Percentiles rank a stretch among this genome's conserved stretches.
Evolutionary conservation across 2,888 invertebrate species (phyloP).

Genomic region (Andrena trimmerana): DNA sequence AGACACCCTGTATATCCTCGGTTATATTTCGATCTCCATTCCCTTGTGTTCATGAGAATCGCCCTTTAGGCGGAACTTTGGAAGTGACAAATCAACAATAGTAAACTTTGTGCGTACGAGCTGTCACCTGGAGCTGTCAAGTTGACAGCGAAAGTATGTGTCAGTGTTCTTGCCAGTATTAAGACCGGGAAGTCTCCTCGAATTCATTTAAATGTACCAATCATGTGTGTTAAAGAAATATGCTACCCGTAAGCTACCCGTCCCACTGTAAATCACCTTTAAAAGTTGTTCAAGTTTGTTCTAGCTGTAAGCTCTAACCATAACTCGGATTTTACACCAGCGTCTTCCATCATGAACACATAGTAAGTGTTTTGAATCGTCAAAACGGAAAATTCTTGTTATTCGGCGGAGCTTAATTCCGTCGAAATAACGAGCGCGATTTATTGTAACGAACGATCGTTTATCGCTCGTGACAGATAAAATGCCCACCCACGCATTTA

Average conservation of each 20-base stretch:
- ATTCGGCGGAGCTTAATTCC: not conserved
- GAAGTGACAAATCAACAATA: conserved; percentile 10
- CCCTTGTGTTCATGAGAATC: conserved; percentile 6
- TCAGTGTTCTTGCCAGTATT: conserved; percentile 28
- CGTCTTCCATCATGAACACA: conserved; percentile 64
- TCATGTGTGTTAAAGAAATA: conserved; percentile 36
- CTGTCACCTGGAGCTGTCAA: conserved; percentile 34
- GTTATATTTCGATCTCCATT: conserved; percentile 8
- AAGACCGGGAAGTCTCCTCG: not conserved
- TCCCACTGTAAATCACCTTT: conserved; percentile 22
- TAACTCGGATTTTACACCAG: conserved; percentile 19
- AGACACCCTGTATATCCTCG: not conserved
- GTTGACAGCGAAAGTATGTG: conserved; percentile 45
- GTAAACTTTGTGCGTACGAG: conserved; percentile 31
- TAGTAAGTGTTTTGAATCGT: conserved; percentile 57
- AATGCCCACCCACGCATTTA: not conserved
- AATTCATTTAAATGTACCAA: conserved; percentile 6
- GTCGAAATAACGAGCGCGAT: not conserved
- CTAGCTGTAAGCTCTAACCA: conserved; percentile 50
- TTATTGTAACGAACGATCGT: not conserved
- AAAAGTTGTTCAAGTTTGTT: conserved; percentile 18
- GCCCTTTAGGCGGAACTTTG: not conserved
- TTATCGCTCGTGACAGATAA: conserved; percentile 34
- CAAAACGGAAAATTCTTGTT: not conserved
- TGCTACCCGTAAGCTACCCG: conserved; percentile 42